A percentile compares a stretch with the other conserved stretches of the same genome.
Conservation (phyloP, 2,797 vertebrate species). For the Myripristis jacobus region DNA sequence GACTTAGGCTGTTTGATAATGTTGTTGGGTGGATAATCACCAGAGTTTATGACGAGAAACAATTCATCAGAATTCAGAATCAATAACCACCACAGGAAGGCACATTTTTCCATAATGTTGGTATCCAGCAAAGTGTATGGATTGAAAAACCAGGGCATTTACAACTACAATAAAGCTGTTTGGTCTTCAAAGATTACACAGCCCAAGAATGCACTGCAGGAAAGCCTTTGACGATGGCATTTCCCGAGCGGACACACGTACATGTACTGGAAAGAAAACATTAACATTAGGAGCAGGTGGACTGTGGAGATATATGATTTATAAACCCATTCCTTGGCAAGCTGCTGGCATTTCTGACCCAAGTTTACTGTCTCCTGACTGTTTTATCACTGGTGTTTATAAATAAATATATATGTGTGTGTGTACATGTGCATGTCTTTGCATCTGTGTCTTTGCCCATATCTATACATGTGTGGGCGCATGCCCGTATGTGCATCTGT, state of each 20-base stretch:
- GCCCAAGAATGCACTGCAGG: not conserved
- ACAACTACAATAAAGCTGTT: constrained; percentile 8
- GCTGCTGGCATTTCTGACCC: constrained; percentile 32
- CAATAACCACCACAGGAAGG: constrained; percentile 28
- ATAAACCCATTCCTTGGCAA: constrained; percentile 7
- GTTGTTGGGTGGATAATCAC: constrained; percentile 42
- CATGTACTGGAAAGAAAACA: constrained; percentile 42
- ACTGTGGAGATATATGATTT: constrained; percentile 53
- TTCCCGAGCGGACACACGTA: constrained; percentile 9
- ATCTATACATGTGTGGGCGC: constrained; percentile 27
- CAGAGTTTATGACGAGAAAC: constrained; percentile 16
- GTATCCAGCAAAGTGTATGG: constrained; percentile 29
- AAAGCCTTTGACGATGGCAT: not conserved
- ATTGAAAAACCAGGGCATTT: constrained; percentile 24
- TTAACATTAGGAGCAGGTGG: constrained; percentile 52
- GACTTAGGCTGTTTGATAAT: constrained; percentile 46
- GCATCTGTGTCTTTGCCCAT: not conserved
- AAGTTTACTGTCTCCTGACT: constrained; percentile 54
- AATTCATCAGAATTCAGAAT: constrained; percentile 45
- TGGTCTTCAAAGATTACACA: constrained; percentile 20
- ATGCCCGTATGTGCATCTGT: not conserved
- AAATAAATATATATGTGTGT: constrained; percentile 15
- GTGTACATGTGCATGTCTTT: constrained; percentile 1
- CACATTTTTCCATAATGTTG: constrained; percentile 21
- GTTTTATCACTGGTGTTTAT: constrained; percentile 36